Base-by-base conservation (phyloP, 2,888 invertebrate genomes). In the Tachina grossa region DNA sequence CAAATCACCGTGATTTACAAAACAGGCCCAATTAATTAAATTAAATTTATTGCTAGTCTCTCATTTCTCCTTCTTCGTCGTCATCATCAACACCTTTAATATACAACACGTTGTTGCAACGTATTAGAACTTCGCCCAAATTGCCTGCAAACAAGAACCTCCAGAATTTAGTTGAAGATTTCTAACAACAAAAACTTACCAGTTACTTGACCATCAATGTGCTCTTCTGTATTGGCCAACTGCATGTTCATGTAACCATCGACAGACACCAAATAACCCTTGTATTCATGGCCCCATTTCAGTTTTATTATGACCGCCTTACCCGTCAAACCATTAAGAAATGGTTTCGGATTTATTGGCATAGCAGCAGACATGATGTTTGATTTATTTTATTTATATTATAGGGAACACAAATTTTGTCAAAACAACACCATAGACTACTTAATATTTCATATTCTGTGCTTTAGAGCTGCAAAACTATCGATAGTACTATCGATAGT, bases 201-300 rank as follows among this genome's bases (percentile, higher is more conserved):
- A 88, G 98, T 97, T 87, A 96, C 95, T 87, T 94, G 95, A 75
- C 98, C 98, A 90, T 99, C 98, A 87, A 99, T 97, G 91, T 96
- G 97, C 94, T 99, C 99, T 93, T 99, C 99, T 10, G 99, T 97
- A 92, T 99, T 99, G 1, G 99, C 99, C 84, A 99, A 93, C 93
- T 99, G 98, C 88, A 99, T 93, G 92, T 99, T 99, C 99, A 99
- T 99, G 92, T 99, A 99, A 9, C 98, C 98, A 93, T 99, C 99
- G 1, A 98, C 98, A 5, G 99, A 99, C 0, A 99, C 99, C 49
- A 99, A 94, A 89, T 98, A 97, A 14, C 99, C 99, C 95, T 98
- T 98, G 93, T 99, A 99, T 93, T 99, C 99, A 93, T 99, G 99
- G 45, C 99, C 99, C 99, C 99, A 99, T 92, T 99, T 99, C 85